Base-by-base conservation (phyloP, 2,797 vertebrate species). In the Xyrichtys novacula region DNA sequence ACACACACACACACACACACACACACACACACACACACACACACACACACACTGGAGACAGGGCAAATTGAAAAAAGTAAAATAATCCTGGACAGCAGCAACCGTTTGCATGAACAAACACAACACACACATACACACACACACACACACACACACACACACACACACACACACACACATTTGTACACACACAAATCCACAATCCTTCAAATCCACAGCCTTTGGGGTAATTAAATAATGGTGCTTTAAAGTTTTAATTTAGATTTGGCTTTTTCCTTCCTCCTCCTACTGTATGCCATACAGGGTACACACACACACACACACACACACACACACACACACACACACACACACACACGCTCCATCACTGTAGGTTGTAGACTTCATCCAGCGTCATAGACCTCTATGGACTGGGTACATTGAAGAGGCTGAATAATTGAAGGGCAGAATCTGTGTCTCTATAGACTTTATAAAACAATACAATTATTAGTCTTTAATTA, bases 221-320 rank as follows among this genome's bases (percentile, higher is more conserved):
- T 95, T 96, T 96, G 94, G 96, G 95, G 95, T 98, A 98, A 98
- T 98, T 97, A 97, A 98, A 98, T 98, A 97, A 96, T 94, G 92
- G 94, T 95, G 95, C 90, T 97, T 98, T 96, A 97, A 97, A 97
- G 95, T 98, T 98, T 97, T 97, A 97, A 98, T 98, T 98, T 96
- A 94, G 94, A 96, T 95, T 95, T 95, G 61, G 53, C 68, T 44
- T 71, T 85, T 85, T 81, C 61, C 73, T 83, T 81, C 78, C 53
- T 73, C 67, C 63, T 72, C 86, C 87, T 91, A 89, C 91, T 94
- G 93, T 94, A 93, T 92, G 91, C 89, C 83, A 71, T 91, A 91
- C 91, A 65, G 34, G 12, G 19, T 19, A 20, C 63, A 32, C 53
- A n/a, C 77, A 26, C 46, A 22, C 57, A 25, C 54, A 23, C 22